Evolutionary conservation across 2,113 vertebrate genomes (phyloP).

Genomic region (Girardinichthys multiradiatus): DNA sequence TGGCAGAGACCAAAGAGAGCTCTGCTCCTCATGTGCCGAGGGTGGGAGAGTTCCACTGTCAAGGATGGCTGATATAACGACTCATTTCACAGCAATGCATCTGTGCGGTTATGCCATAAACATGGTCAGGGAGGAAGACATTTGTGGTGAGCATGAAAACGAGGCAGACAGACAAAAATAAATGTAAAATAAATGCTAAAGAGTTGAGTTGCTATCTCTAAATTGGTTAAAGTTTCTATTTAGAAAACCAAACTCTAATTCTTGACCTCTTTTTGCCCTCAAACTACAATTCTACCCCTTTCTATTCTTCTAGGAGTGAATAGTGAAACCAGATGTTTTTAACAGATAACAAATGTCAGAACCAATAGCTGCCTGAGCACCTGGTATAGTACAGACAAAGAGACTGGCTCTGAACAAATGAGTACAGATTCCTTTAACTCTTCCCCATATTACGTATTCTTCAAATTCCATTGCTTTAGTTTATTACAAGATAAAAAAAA

Average conservation of each 20-base stretch:
- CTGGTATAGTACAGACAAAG: slow-evolving; percentile 74
- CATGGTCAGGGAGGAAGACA: slow-evolving; percentile 48
- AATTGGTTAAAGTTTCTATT: slow-evolving; percentile 48
- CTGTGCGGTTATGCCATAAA: slow-evolving; percentile 63
- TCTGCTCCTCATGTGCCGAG: slow-evolving; percentile 33
- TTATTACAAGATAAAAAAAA: neutral
- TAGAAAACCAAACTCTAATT: slow-evolving; percentile 49
- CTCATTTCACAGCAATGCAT: slow-evolving; percentile 67
- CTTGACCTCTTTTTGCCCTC: slow-evolving; percentile 56
- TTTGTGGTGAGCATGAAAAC: slow-evolving; percentile 57
- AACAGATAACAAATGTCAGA: slow-evolving; percentile 81
- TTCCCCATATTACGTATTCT: slow-evolving; percentile 7
- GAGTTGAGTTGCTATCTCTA: slow-evolving; percentile 9
- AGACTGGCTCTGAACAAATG: slow-evolving; percentile 49
- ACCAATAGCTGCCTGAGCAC: slow-evolving; percentile 70
- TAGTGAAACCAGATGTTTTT: slow-evolving; percentile 80
- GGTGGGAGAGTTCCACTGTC: slow-evolving; percentile 45
- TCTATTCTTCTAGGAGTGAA: slow-evolving; percentile 50
- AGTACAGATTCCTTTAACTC: slow-evolving; percentile 23
- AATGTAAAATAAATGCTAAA: slow-evolving; percentile 21
- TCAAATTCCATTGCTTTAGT: neutral
- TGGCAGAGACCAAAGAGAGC: slow-evolving; percentile 64
- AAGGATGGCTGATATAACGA: slow-evolving; percentile 57
- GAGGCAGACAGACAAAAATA: slow-evolving; percentile 45
- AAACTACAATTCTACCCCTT: slow-evolving; percentile 48